A percentile compares a stretch with the other conserved stretches of the same genome.
Conservation (phyloP, 2,888 invertebrate species). For the Mythimna loreyi region DNA sequence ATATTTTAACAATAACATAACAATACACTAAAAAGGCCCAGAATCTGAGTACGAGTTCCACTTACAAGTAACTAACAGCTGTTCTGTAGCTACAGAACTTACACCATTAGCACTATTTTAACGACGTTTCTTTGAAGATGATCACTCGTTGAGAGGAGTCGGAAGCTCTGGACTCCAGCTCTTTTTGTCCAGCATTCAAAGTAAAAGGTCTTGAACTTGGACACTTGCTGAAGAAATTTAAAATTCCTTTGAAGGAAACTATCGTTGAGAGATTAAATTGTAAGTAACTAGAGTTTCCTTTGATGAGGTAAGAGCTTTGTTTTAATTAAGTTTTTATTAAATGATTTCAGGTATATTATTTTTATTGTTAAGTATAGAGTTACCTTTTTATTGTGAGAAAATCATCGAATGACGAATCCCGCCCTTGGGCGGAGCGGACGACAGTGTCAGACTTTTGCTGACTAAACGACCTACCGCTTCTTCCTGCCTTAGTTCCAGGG, state of each 20-base stretch:
- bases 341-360: no score
- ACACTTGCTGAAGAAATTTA: slow-evolving; percentile 34
- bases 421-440: no score
- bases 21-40: neutral
- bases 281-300: slow-evolving; percentile 18
- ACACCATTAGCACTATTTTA: slow-evolving; percentile 42
- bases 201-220: slow-evolving; percentile 24
- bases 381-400: no score
- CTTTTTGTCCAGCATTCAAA: slow-evolving; percentile 13
- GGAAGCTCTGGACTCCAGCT: slow-evolving; percentile 23
- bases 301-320: neutral
- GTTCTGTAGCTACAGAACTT: slow-evolving; percentile 6
- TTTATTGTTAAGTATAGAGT: no score
- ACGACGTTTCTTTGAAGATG: slow-evolving; percentile 49
- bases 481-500: no score
- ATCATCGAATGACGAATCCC: no score
- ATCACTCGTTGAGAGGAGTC: slow-evolving; percentile 24
- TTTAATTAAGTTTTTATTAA: no score
- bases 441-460: no score
- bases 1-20: neutral
- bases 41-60: neutral
- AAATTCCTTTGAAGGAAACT: slow-evolving; percentile 24
- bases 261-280: slow-evolving; percentile 30
- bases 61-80: slow-evolving; percentile 30
- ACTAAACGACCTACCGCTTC: no score